Base-by-base conservation (phyloP, 1,140 invertebrate species). In the Meloidogyne hapla region DNA sequence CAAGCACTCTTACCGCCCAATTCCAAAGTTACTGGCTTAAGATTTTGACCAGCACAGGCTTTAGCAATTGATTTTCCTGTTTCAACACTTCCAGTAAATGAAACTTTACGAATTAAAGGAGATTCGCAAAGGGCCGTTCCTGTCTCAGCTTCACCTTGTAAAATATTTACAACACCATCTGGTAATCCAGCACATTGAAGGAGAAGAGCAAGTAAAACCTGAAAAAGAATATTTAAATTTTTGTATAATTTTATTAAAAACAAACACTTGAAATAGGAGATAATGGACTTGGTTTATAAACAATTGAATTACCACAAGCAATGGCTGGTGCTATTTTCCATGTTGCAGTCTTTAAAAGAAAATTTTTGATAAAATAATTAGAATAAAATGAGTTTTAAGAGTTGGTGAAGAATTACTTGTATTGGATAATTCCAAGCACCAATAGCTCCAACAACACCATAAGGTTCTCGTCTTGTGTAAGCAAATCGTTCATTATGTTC, bases 381-480 rank as follows among this genome's bases (percentile, higher is more conserved):
- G n/a, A n/a, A n/a, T n/a, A n/a, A n/a, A n/a, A n/a, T n/a, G n/a
- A n/a, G n/a, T n/a, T n/a, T n/a, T n/a, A n/a, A n/a, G n/a, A n/a
- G n/a, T n/a, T n/a, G n/a, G n/a, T n/a, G 90, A n/a, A 88, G 77
- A 12, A 88, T 89, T 33, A 33, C 90, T 77, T 91, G 90, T 73
- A 91, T 88, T 15, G 90, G 90, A 77, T 90, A 91, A 81, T 91
- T 91, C 90, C 90, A 91, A 1, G 90, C 90, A 6, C 90, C 90
- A 21, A 85, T 75, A 61, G 69, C 71, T 1, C 85, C 83, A 70
- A 85, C 83, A n/a, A 91, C 90, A 6, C 90, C 90, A 6, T 90
- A 79, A 18, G 90, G 90, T 81, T 91, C 90, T 40, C 89, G 79
- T 21, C 78, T 38, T 21, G 85, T 86, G 74, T 87, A 86, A 26